phyloP scores from a whole-genome alignment of 2,888 invertebrate genomes.

The Atrina japonica region DNA sequence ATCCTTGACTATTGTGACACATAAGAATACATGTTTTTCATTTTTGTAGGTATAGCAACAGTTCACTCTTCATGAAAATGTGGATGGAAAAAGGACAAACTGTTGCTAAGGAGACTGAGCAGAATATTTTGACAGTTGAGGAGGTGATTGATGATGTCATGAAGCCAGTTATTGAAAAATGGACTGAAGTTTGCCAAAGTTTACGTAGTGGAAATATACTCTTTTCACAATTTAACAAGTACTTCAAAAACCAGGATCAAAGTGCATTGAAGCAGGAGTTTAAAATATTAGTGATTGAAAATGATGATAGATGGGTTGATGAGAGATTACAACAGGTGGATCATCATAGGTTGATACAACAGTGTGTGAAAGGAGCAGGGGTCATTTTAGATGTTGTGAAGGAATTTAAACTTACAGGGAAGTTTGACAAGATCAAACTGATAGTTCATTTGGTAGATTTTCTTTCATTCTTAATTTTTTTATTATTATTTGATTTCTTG shows the following conservation, averaged over 20 bases:
- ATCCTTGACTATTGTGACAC: no score
- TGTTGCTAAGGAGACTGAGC: background rate
- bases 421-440: constrained; percentile 36
- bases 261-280: constrained; percentile 16
- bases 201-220: constrained; percentile 25
- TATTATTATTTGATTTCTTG: no score
- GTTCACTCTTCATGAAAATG: constrained; percentile 19
- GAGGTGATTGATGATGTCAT: constrained; percentile 21
- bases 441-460: constrained; percentile 32
- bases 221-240: constrained; percentile 27
- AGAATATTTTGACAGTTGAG: background rate
- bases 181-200: constrained; percentile 14
- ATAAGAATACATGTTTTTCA: no score
- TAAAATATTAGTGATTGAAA: background rate
- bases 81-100: constrained; percentile 29
- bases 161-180: constrained; percentile 13
- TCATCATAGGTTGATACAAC: constrained; percentile 23
- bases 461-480: background rate
- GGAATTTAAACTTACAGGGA: constrained; percentile 30
- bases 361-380: constrained; percentile 38
- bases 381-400: constrained; percentile 39
- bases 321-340: constrained; percentile 34
- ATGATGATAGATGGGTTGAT: constrained; percentile 23
- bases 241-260: constrained; percentile 19
- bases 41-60: constrained; percentile 20